Conservation (phyloP, 92 coral and sea anemone species). For the Paragorgia papillata region DNA sequence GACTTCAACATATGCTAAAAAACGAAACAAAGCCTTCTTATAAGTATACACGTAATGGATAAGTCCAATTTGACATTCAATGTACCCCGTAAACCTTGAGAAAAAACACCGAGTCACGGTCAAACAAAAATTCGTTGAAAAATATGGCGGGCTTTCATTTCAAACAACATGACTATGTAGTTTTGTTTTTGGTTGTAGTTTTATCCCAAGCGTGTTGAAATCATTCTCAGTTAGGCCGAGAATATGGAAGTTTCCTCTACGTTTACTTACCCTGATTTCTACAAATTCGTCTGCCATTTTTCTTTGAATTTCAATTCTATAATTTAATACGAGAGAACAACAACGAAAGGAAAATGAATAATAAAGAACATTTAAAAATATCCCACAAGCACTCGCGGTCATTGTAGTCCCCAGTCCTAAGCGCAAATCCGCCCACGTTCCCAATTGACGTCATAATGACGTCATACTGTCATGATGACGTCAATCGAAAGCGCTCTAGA, state of each 20-base stretch:
- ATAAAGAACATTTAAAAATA: background rate
- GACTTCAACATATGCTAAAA: slow-evolving; percentile 96
- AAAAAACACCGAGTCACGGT: background rate
- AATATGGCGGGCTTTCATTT: too few relatives aligned
- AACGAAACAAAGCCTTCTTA: background rate
- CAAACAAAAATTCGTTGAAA: too few relatives aligned
- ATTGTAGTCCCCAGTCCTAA: background rate
- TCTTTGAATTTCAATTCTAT: background rate
- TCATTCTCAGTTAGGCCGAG: background rate
- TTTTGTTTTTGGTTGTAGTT: background rate
- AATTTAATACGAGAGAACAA: background rate
- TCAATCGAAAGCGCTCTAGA: too few relatives aligned
- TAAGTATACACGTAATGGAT: background rate
- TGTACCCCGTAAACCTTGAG: background rate
- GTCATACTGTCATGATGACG: too few relatives aligned
- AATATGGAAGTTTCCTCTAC: background rate
- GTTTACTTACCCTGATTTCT: slow-evolving; percentile 37
- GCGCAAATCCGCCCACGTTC: too few relatives aligned
- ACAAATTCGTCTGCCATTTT: slow-evolving; percentile 41
- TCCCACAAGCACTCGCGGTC: slow-evolving; percentile 8
- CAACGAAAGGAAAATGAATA: background rate
- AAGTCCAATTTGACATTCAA: background rate
- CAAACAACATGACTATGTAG: background rate
- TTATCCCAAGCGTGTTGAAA: background rate
- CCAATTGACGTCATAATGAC: too few relatives aligned